A percentile compares a stretch with the other conserved stretches of the same genome.
phyloP scores from a whole-genome alignment of 2,797 vertebrate genomes.

The Dallia pectoralis region DNA sequence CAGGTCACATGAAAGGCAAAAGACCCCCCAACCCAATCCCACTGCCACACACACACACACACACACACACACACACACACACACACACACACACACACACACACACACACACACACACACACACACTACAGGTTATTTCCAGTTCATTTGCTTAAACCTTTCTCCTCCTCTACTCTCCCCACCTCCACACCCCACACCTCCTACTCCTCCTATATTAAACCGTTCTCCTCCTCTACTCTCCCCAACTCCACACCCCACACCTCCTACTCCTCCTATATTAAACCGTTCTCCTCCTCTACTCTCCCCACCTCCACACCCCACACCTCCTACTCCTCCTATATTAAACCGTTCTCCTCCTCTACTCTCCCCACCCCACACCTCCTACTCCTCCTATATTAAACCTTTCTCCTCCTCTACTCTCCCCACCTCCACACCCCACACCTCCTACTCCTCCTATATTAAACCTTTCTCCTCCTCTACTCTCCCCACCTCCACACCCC shows the following conservation, averaged over 20 bases:
- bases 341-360: slow-evolving; percentile 10
- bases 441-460: background rate
- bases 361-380: slow-evolving; percentile 29
- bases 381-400: background rate
- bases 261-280: background rate
- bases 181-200: background rate
- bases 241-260: slow-evolving; percentile 2
- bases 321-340: background rate
- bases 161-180: slow-evolving; percentile 26
- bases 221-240: slow-evolving; percentile 11
- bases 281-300: slow-evolving; percentile 18
- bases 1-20: slow-evolving; percentile 57
- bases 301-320: slow-evolving; percentile 20
- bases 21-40: slow-evolving; percentile 44
- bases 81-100: too few species aligned
- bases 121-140: slow-evolving; percentile 47
- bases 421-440: slow-evolving; percentile 10
- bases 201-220: background rate
- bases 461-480: slow-evolving; percentile 18
- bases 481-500: slow-evolving; percentile 22
- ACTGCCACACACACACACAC: too few species aligned
- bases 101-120: too few species aligned
- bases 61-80: too few species aligned
- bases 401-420: slow-evolving; percentile 25
- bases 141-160: slow-evolving; percentile 56